Evolutionary conservation across 53 echinoderm and acorn worm genomes (phyloP).

Genomic region (Holothuria leucospilota): DNA sequence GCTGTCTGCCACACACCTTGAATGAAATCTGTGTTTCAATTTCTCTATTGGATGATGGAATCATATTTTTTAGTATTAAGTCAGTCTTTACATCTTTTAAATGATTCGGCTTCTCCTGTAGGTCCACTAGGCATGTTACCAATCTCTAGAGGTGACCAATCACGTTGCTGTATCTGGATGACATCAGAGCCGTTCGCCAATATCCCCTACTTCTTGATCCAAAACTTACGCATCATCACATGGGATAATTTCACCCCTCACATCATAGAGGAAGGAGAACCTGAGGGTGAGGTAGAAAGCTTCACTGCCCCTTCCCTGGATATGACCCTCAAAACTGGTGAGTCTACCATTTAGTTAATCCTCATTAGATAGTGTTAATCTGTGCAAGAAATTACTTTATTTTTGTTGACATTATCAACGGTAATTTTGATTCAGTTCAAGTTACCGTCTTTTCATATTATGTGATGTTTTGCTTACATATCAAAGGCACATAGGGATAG

Average conservation of each 20-base stretch:
- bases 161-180: slow-evolving; percentile 94
- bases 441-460: too few relatives aligned
- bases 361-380: too few relatives aligned
- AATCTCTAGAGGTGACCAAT: slow-evolving; percentile 63
- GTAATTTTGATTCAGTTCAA: too few relatives aligned
- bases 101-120: neutral
- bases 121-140: slow-evolving; percentile 85
- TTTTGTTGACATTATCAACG: too few relatives aligned
- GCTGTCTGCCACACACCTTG: too few relatives aligned
- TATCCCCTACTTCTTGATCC: slow-evolving; percentile 76
- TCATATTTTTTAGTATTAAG: too few relatives aligned
- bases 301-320: slow-evolving; percentile 58
- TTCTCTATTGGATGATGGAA: too few relatives aligned
- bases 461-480: too few relatives aligned
- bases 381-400: too few relatives aligned
- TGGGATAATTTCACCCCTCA: slow-evolving; percentile 80
- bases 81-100: neutral
- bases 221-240: slow-evolving; percentile 74
- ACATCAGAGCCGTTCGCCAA: slow-evolving; percentile 79
- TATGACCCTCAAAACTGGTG: slow-evolving; percentile 80
- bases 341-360: neutral
- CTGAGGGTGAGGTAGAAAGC: slow-evolving; percentile 26
- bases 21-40: too few relatives aligned
- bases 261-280: slow-evolving; percentile 33
- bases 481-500: too few relatives aligned